Conservation (phyloP, 92 coral and sea anemone species). For the Virgularia gustaviana region DNA sequence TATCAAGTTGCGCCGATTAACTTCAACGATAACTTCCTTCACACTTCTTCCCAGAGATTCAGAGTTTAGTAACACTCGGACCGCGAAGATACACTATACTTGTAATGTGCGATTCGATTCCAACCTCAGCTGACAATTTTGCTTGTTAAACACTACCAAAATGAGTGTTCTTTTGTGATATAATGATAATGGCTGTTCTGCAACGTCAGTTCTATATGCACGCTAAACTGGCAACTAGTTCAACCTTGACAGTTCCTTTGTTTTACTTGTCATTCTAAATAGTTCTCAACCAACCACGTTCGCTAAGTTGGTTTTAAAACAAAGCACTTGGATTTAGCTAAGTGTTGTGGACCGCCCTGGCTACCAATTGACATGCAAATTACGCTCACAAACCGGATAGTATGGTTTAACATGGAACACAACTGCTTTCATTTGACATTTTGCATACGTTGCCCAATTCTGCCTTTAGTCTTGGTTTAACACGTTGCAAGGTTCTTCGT, state of each 20-base stretch:
- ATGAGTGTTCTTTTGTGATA: not conserved
- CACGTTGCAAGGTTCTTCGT: no score
- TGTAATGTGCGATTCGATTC: no score
- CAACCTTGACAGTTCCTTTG: conserved; percentile 6
- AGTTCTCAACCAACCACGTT: conserved; percentile 39
- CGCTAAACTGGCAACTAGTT: conserved; percentile 25
- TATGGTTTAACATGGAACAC: conserved; percentile 5
- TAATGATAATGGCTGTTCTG: not conserved
- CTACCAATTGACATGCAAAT: conserved; percentile 32
- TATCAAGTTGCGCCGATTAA: not conserved
- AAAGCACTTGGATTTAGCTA: conserved; percentile 9
- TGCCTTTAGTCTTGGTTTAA: no score
- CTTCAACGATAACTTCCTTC: not conserved
- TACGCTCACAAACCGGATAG: conserved; percentile 25
- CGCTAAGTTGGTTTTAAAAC: conserved; percentile 24
- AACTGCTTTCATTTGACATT: not conserved
- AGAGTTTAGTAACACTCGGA: not conserved
- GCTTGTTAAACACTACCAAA: no score
- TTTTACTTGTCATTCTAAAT: conserved; percentile 32
- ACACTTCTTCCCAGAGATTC: not conserved
- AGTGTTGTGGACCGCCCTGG: not conserved
- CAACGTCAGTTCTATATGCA: not conserved
- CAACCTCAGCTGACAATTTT: no score
- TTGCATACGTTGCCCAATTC: no score
- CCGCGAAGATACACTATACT: no score